Conservation (phyloP, 2,888 invertebrate species). For the Lathronympha strigana region DNA sequence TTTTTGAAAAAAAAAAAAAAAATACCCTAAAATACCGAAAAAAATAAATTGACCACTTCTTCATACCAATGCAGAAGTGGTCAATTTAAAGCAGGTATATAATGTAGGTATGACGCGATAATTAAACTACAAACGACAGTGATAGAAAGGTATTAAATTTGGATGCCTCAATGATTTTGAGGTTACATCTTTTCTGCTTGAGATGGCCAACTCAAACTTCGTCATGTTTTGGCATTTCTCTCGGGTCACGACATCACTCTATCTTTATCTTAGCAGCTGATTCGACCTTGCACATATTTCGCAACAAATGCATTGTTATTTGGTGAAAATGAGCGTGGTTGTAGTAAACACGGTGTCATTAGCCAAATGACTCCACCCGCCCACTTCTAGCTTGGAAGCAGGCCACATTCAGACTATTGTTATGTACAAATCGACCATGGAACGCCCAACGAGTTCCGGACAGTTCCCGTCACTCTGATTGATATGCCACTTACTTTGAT, state of each 20-base stretch:
- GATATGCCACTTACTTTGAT: slow-evolving; percentile 31
- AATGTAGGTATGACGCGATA: too few species aligned
- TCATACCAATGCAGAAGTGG: too few species aligned
- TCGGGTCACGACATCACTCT: not conserved
- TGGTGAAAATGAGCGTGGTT: slow-evolving; percentile 47
- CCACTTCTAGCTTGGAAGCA: slow-evolving; percentile 52
- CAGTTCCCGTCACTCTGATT: slow-evolving; percentile 35
- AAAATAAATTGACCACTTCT: too few species aligned
- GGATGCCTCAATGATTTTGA: too few species aligned
- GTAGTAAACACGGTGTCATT: slow-evolving; percentile 53
- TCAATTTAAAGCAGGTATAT: too few species aligned
- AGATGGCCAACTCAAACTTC: slow-evolving; percentile 41
- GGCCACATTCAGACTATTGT: slow-evolving; percentile 57
- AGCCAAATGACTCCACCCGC: slow-evolving; percentile 51
- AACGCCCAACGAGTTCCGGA: slow-evolving; percentile 37
- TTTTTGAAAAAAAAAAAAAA: too few species aligned
- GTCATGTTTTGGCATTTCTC: slow-evolving; percentile 1
- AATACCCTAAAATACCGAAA: too few species aligned
- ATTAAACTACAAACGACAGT: too few species aligned
- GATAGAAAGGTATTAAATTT: too few species aligned
- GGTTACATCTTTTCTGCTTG: not conserved
- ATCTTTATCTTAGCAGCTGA: slow-evolving; percentile 49
- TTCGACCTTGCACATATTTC: slow-evolving; percentile 23
- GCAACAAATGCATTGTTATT: slow-evolving; percentile 39
- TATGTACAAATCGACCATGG: slow-evolving; percentile 49